Conservation (phyloP, 1,140 invertebrate genomes). For the Hyles vespertilio region DNA sequence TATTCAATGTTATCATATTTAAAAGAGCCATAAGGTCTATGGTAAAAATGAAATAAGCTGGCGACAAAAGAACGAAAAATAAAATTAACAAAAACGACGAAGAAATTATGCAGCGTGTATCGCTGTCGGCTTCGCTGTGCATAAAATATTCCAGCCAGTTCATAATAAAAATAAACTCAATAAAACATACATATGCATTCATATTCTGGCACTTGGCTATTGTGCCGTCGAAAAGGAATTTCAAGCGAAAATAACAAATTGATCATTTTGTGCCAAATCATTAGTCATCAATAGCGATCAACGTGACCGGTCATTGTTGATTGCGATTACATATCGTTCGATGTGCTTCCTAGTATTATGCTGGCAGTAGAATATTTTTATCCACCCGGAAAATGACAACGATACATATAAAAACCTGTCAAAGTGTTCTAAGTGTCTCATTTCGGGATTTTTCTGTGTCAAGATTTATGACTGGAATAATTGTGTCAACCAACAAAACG, state of each 20-base stretch:
- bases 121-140: no score
- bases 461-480: no score
- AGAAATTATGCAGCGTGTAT: no score
- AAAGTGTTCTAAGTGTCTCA: no score
- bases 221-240: slow-evolving; percentile 2
- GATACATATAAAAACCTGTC: no score
- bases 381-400: neutral
- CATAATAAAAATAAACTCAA: slow-evolving; percentile 4
- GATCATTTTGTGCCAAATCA: slow-evolving; percentile 10
- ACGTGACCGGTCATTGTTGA: slow-evolving; percentile 9
- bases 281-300: slow-evolving; percentile 11
- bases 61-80: no score
- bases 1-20: no score
- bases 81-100: no score
- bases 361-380: neutral
- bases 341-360: neutral
- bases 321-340: slow-evolving; percentile 8
- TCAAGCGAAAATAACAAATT: neutral
- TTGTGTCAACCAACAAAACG: no score
- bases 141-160: neutral
- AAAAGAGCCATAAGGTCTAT: no score
- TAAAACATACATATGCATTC: slow-evolving; percentile 1
- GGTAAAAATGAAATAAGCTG: no score
- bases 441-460: no score
- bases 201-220: neutral